Conservation (phyloP, 2,113 vertebrate species). For the Chaetorhynchus papuensis region DNA sequence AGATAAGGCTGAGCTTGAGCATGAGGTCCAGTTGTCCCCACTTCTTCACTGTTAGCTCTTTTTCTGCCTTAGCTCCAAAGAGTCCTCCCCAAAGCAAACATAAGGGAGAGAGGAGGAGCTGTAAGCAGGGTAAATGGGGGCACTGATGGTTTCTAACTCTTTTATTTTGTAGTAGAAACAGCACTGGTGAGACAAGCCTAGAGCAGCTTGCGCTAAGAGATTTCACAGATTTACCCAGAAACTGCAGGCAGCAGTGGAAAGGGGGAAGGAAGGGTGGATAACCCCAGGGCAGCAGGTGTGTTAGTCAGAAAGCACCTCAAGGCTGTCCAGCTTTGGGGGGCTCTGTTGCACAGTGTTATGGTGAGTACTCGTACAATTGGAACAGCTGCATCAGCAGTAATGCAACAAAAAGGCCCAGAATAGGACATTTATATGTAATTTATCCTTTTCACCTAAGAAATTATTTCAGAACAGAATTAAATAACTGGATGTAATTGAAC, state of each 20-base stretch:
- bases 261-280: not conserved
- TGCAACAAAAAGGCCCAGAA: not conserved
- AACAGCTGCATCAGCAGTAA: not conserved
- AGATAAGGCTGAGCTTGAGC: not conserved
- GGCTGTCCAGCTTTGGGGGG: not conserved
- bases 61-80: not conserved
- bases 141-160: not conserved
- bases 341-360: fast-evolving
- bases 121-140: not conserved
- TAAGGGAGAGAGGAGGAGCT: not conserved
- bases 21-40: not conserved
- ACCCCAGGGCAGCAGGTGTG: not conserved
- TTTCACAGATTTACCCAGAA: not conserved
- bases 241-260: not conserved
- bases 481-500: not conserved
- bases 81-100: not conserved
- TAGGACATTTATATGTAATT: not conserved
- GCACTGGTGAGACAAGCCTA: not conserved
- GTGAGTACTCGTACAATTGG: not conserved
- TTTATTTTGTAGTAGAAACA: not conserved
- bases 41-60: not conserved
- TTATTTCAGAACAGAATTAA: not conserved
- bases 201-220: not conserved
- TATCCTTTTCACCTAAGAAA: not conserved
- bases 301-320: not conserved